Conservation (phyloP, 1,140 invertebrate genomes). For the Carposina sasakii region DNA sequence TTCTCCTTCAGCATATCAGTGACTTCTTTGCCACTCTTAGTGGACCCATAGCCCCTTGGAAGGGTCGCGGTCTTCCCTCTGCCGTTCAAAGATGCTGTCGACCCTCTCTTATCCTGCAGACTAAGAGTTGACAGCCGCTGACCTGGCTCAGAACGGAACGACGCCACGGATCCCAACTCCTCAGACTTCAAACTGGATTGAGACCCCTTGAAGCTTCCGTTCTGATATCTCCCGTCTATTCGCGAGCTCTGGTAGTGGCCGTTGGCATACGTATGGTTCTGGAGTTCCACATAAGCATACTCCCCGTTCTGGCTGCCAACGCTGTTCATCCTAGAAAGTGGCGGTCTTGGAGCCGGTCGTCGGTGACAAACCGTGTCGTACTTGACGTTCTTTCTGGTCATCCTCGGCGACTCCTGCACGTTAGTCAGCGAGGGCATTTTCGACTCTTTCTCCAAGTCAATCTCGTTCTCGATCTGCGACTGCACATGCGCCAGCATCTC, state of each 20-base stretch:
- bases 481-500: constrained; percentile 68
- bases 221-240: too few relatives aligned
- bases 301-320: constrained; percentile 32
- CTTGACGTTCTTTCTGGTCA: constrained; percentile 37
- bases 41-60: constrained; percentile 55
- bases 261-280: too few relatives aligned
- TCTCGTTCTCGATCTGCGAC: constrained; percentile 63
- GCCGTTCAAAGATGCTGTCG: constrained; percentile 41
- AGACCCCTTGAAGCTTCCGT: constrained; percentile 34
- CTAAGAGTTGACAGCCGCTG: constrained; percentile 49
- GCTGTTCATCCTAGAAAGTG: constrained; percentile 28
- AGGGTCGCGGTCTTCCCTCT: constrained; percentile 50
- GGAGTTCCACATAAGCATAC: constrained; percentile 28
- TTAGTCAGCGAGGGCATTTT: constrained; percentile 52
- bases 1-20: too few relatives aligned
- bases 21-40: too few relatives aligned
- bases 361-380: constrained; percentile 32
- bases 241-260: constrained; percentile 25
- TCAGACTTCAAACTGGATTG: constrained; percentile 50
- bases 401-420: constrained; percentile 54
- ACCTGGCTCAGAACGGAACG: constrained; percentile 52
- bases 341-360: constrained; percentile 31
- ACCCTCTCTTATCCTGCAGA: constrained; percentile 43
- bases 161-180: constrained; percentile 42
- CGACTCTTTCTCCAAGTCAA: constrained; percentile 50